These are phyloP conservation scores for Drosophila subsilvestris DNA, from an alignment of 2,888 invertebrate genomes.

Conservation along the genomic window DNA sequence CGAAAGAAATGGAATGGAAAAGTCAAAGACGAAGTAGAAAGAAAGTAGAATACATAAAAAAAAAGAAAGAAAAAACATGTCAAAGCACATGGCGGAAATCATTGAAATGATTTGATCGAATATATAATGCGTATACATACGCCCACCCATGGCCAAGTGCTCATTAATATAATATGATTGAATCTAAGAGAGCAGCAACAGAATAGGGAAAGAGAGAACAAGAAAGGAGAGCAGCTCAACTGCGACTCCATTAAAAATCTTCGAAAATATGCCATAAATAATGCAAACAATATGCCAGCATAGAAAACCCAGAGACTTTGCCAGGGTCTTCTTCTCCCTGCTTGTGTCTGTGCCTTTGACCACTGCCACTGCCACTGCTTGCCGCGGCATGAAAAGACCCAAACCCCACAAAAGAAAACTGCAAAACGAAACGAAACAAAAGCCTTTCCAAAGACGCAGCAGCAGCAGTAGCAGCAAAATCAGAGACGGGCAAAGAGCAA, in stretches of 20 bases:
- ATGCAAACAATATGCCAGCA: slow-evolving; percentile 75
- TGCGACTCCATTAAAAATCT: slow-evolving; percentile 77
- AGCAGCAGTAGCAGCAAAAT: slow-evolving; percentile 30
- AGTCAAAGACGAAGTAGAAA: slow-evolving; percentile 12
- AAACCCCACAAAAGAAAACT: slow-evolving; percentile 33
- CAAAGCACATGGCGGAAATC: slow-evolving; percentile 14
- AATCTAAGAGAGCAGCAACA: slow-evolving; percentile 21
- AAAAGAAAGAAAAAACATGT: slow-evolving; percentile 4
- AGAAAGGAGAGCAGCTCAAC: slow-evolving; percentile 15
- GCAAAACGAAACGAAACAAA: slow-evolving; percentile 47
- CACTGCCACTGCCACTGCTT: background rate
- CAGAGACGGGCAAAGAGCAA: slow-evolving; percentile 49
- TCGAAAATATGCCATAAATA: slow-evolving; percentile 79
- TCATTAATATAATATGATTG: slow-evolving; percentile 76
- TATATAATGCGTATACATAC: slow-evolving; percentile 50
- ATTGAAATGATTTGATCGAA: slow-evolving; percentile 34
- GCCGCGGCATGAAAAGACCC: slow-evolving; percentile 16
- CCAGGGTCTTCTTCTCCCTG: background rate
- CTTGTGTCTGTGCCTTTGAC: background rate
- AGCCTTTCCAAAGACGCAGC: slow-evolving; percentile 23
- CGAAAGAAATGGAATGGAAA: background rate
- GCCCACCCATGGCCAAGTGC: slow-evolving; percentile 45
- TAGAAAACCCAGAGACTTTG: slow-evolving; percentile 48
- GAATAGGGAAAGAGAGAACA: background rate
- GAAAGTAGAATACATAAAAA: background rate